Evolutionary conservation across 1,140 invertebrate species (phyloP).

Genomic region (Eriosoma lanigerum): DNA sequence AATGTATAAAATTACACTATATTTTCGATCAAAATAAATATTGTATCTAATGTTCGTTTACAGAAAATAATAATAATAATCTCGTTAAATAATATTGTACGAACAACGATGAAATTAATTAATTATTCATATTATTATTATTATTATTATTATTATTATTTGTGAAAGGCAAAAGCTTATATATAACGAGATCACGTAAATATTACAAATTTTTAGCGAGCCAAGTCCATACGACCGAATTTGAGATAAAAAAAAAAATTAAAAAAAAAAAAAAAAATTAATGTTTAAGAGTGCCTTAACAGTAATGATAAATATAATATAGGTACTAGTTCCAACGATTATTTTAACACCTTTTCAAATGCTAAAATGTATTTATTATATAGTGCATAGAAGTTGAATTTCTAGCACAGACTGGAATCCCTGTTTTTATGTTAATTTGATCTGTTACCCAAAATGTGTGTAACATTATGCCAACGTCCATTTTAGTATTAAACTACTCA

Average conservation of each 20-base stretch:
- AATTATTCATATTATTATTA: background rate
- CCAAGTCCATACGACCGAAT: slow-evolving; percentile 32
- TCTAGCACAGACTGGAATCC: slow-evolving; percentile 39
- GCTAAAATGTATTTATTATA: slow-evolving; percentile 4
- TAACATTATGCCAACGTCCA: slow-evolving; percentile 25
- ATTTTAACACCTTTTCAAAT: slow-evolving; percentile 4
- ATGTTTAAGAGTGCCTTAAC: slow-evolving; percentile 43
- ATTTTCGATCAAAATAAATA: background rate
- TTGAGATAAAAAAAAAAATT: slow-evolving; percentile 16
- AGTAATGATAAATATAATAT: background rate
- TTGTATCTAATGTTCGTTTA: slow-evolving; percentile 11
- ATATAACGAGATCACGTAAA: background rate
- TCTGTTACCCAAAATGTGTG: slow-evolving; percentile 1
- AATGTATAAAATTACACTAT: background rate
- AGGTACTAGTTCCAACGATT: background rate
- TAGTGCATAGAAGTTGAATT: slow-evolving; percentile 21
- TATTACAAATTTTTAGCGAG: background rate
- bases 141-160: too few relatives aligned
- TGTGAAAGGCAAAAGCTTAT: background rate
- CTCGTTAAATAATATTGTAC: background rate
- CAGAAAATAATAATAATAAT: too few relatives aligned
- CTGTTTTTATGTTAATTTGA: slow-evolving; percentile 18
- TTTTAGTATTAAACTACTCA: slow-evolving; percentile 31
- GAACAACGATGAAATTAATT: background rate
- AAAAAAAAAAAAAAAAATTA: too few relatives aligned